Evolutionary conservation across 2,113 vertebrate species (phyloP).

Genomic region (Vidua macroura): DNA sequence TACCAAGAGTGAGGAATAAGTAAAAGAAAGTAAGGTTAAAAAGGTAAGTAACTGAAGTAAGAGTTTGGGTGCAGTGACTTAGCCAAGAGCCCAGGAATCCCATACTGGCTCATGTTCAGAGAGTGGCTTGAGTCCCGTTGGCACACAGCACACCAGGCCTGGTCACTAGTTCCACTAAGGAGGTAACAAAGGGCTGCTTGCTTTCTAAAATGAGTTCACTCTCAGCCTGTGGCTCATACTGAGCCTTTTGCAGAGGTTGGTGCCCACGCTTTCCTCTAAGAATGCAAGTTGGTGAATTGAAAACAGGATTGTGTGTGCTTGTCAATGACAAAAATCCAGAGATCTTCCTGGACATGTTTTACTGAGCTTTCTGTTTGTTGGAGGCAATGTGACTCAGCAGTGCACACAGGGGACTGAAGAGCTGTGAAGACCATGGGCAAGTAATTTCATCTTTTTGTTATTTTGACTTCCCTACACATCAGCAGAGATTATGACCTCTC

Average conservation of each 20-base stretch:
- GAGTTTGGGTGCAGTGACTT: background rate
- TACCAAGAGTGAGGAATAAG: background rate
- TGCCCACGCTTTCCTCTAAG: background rate
- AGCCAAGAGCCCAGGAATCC: background rate
- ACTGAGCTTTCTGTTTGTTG: background rate
- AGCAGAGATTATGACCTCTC: background rate
- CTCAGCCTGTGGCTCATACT: background rate
- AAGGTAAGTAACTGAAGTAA: background rate
- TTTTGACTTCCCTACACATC: background rate
- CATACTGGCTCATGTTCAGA: fast-evolving
- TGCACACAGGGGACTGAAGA: background rate
- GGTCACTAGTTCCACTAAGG: background rate
- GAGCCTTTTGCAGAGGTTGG: background rate
- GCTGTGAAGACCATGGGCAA: background rate
- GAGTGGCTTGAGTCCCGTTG: background rate
- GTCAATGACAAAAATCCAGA: background rate
- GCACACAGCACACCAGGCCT: fast-evolving
- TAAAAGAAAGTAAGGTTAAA: background rate
- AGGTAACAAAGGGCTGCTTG: fast-evolving
- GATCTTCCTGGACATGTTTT: background rate
- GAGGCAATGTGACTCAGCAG: background rate
- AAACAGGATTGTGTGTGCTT: fast-evolving
- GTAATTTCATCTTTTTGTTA: background rate
- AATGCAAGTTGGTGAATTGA: fast-evolving
- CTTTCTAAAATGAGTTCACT: background rate